These are phyloP conservation scores for Morone saxatilis DNA, from an alignment of 2,113 vertebrate genomes.

Conservation along the genomic window DNA sequence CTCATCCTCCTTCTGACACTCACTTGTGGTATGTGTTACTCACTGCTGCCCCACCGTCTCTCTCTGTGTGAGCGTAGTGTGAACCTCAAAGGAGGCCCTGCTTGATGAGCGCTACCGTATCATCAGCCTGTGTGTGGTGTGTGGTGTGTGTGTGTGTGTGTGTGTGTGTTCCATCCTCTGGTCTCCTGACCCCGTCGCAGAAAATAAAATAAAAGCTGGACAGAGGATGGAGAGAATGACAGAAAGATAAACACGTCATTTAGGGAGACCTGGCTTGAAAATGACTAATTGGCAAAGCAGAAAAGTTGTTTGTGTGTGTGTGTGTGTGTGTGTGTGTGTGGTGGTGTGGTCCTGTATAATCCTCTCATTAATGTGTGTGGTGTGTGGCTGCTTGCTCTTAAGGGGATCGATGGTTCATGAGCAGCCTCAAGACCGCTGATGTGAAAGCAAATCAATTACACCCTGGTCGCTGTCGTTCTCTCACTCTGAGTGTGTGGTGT, in stretches of 20 bases:
- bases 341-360: background rate
- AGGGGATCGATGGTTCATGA: slow-evolving; percentile 22
- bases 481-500: background rate
- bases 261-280: slow-evolving; percentile 3
- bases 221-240: slow-evolving; percentile 11
- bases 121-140: slow-evolving; percentile 46
- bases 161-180: slow-evolving; percentile 24
- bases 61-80: slow-evolving; percentile 20
- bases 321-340: background rate
- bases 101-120: slow-evolving; percentile 2
- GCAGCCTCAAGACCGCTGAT: slow-evolving; percentile 25
- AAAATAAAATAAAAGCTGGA: slow-evolving; percentile 26
- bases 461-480: background rate
- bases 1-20: background rate
- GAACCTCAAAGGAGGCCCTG: background rate
- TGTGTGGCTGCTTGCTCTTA: slow-evolving; percentile 1
- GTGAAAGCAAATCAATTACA: slow-evolving; percentile 21
- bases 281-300: no score
- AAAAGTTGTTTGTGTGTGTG: slow-evolving; percentile 21
- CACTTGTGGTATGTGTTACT: background rate
- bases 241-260: background rate
- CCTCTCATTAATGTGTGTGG: background rate
- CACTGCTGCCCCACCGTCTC: slow-evolving; percentile 7
- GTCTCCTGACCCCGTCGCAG: slow-evolving; percentile 39
- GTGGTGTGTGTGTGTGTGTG: slow-evolving; percentile 10